phyloP scores from a whole-genome alignment of 2,113 vertebrate genomes.

The Ceuthmochares aereus region DNA sequence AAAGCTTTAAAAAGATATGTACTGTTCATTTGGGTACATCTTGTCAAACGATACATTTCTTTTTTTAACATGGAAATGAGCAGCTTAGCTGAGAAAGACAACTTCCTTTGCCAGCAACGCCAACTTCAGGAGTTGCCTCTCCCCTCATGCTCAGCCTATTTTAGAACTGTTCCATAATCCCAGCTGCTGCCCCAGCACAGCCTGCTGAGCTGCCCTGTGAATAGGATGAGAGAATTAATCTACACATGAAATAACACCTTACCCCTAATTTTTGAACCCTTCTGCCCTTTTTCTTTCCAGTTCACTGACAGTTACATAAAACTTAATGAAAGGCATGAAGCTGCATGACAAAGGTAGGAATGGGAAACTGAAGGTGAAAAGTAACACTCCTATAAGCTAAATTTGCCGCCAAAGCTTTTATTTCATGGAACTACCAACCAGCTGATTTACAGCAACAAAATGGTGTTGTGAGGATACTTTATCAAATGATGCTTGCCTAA shows the following conservation, averaged over 20 bases:
- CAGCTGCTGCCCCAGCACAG: not conserved
- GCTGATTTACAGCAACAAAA: not conserved
- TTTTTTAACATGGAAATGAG: not conserved
- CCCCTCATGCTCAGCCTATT: not conserved
- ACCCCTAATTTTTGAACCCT: not conserved
- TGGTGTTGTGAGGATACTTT: not conserved
- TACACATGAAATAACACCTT: not conserved
- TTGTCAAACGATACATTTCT: not conserved
- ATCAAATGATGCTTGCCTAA: not conserved
- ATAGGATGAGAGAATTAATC: not conserved
- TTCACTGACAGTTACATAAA: not conserved
- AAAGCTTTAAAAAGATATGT: not conserved
- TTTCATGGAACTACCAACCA: not conserved
- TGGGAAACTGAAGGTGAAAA: not conserved
- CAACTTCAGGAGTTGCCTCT: not conserved
- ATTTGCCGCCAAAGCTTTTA: not conserved
- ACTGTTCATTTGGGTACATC: not conserved
- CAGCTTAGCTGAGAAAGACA: not conserved
- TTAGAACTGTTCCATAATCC: not conserved
- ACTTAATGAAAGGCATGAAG: not conserved
- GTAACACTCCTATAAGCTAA: not conserved
- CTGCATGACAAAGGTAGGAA: not conserved
- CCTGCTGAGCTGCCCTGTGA: not conserved
- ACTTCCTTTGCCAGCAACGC: not conserved
- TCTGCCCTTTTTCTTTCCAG: not conserved